Conservation (phyloP, 2,888 invertebrate species). For the Zaprionus lineosus region DNA sequence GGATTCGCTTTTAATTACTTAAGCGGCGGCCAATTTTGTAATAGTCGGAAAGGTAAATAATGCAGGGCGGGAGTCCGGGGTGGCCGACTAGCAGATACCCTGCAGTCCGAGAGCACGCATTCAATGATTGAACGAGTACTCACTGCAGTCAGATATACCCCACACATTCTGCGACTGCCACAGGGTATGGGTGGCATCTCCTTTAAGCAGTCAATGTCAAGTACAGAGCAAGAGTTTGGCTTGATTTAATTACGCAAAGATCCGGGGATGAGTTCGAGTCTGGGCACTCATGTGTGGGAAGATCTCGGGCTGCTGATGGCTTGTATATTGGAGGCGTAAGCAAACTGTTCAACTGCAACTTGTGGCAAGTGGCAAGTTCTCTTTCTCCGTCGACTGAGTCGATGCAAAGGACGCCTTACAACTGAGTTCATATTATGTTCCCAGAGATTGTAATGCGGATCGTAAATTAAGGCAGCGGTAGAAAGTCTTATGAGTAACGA, state of each 20-base stretch:
- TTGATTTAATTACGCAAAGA: slow-evolving; percentile 54
- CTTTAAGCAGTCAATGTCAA: slow-evolving; percentile 40
- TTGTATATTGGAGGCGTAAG: too few species aligned
- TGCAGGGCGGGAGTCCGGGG: neutral
- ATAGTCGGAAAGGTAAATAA: neutral
- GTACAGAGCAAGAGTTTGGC: slow-evolving; percentile 43
- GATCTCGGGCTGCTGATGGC: too few species aligned
- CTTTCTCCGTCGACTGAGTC: too few species aligned
- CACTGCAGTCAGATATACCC: neutral
- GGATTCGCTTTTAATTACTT: slow-evolving; percentile 45
- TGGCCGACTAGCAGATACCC: neutral
- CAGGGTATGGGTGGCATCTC: neutral
- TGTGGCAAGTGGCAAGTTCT: too few species aligned
- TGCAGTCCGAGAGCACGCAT: neutral
- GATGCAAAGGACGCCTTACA: too few species aligned
- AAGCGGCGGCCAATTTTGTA: slow-evolving; percentile 28
- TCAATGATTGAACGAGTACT: too few species aligned
- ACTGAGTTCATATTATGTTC: too few species aligned
- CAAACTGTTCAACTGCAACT: too few species aligned
- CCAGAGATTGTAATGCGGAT: too few species aligned
- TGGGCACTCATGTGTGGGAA: too few species aligned
- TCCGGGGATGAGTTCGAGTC: slow-evolving; percentile 13
- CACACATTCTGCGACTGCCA: neutral
- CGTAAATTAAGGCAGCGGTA: too few species aligned
- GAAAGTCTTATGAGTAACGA: too few species aligned